Percentiles rank a stretch among this genome's conserved stretches.
Evolutionary conservation across 92 coral and sea anemone genomes (phyloP).

Genomic region (Umimayanthus kanabou): DNA sequence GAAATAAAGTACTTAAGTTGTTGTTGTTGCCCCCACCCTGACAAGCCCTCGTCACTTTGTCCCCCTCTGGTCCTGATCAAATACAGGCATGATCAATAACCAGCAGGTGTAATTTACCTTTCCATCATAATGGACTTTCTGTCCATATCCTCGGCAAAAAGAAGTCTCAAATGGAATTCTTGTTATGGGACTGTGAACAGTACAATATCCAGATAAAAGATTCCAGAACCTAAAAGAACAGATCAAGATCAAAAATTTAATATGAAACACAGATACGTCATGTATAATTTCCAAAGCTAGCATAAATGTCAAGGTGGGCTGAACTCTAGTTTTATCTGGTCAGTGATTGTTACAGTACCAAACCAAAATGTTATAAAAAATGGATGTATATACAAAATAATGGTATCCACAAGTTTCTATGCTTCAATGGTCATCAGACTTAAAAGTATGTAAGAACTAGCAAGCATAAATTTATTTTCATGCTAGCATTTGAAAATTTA

Average conservation of each 20-base stretch:
- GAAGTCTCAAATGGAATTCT: constrained; percentile 85
- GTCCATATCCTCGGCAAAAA: constrained; percentile 89
- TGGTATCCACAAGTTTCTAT: too few species aligned
- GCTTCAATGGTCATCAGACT: too few species aligned
- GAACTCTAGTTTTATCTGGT: too few species aligned
- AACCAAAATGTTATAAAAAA: too few species aligned
- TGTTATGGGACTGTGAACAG: constrained; percentile 59
- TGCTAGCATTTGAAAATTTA: too few species aligned
- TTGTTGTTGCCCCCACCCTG: not conserved
- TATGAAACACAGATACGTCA: not conserved
- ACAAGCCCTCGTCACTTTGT: not conserved
- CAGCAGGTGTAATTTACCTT: constrained; percentile 51
- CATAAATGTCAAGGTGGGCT: too few species aligned
- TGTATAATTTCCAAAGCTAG: not conserved
- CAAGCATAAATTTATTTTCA: too few species aligned
- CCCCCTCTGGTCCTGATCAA: not conserved
- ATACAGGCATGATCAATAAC: not conserved
- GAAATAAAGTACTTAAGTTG: too few species aligned
- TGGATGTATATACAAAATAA: too few species aligned
- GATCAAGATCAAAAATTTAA: not conserved
- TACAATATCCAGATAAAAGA: constrained; percentile 72
- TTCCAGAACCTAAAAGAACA: constrained; percentile 76
- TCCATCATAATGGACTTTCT: constrained; percentile 78
- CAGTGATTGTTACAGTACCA: too few species aligned
- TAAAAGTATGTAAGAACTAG: too few species aligned